Percentiles rank a stretch among this genome's conserved stretches.
Conservation (phyloP, 2,888 invertebrate species). For the Ormyrus rosae region DNA sequence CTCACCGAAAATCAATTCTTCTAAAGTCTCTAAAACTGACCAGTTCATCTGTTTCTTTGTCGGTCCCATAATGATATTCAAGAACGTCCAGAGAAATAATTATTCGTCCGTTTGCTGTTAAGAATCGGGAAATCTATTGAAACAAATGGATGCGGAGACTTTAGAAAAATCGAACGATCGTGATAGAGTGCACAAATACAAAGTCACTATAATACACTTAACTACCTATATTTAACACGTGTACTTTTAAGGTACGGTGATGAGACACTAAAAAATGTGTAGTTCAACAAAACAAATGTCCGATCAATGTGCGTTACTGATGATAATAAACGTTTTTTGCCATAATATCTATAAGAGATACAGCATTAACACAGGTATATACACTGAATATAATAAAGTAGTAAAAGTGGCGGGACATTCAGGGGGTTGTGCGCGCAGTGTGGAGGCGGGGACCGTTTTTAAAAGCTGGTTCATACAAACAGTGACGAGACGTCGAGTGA, state of each 20-base stretch:
- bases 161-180: conserved; percentile 11
- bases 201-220: neutral
- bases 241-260: conserved; percentile 27
- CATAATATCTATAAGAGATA: conserved; percentile 9
- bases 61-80: neutral
- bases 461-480: conserved; percentile 8
- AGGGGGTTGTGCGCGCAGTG: conserved; percentile 68
- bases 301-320: conserved; percentile 31
- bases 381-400: conserved; percentile 29
- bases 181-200: conserved; percentile 14
- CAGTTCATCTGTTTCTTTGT: neutral
- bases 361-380: conserved; percentile 46
- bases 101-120: conserved; percentile 16
- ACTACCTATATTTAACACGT: neutral
- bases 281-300: conserved; percentile 29
- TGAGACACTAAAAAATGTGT: conserved; percentile 21
- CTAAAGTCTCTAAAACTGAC: conserved; percentile 1
- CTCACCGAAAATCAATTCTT: conserved; percentile 8
- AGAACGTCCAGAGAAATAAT: conserved; percentile 16
- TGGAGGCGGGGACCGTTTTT: conserved; percentile 73
- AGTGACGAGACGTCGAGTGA: conserved; percentile 25
- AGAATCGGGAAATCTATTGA: neutral
- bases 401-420: conserved; percentile 31
- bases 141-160: neutral
- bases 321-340: conserved; percentile 37